phyloP scores from a whole-genome alignment of 2,113 vertebrate species.

The Paedocypris sp. region DNA sequence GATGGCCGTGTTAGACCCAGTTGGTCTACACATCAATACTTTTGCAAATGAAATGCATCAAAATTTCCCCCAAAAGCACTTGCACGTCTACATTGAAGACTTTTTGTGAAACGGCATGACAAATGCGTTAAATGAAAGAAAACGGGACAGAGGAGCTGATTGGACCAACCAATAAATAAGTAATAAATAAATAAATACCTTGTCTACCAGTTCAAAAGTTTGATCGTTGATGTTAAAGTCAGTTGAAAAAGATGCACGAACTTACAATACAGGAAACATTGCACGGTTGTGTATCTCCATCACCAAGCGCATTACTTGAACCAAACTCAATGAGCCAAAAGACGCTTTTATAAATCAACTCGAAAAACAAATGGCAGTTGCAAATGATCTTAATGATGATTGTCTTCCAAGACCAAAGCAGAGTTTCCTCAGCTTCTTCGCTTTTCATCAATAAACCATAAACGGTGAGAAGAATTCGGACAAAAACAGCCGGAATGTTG shows the following conservation, averaged over 20 bases:
- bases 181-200: slow-evolving; percentile 22
- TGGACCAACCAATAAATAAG: slow-evolving; percentile 13
- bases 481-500: slow-evolving; percentile 19
- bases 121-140: background rate
- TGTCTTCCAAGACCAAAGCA: slow-evolving; percentile 9
- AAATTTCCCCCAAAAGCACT: too few species aligned
- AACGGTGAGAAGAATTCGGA: slow-evolving; percentile 12
- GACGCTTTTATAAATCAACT: background rate
- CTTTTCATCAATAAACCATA: background rate
- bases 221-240: background rate
- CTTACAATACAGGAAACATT: background rate
- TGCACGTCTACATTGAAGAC: background rate
- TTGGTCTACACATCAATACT: too few species aligned
- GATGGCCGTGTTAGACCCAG: background rate
- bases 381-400: slow-evolving; percentile 18
- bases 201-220: background rate
- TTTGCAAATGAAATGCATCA: too few species aligned
- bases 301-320: background rate
- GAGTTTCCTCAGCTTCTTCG: background rate
- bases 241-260: background rate
- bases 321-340: background rate
- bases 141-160: background rate
- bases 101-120: background rate
- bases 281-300: background rate
- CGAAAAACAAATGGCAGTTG: background rate